A percentile compares a stretch with the other conserved stretches of the same genome.
Evolutionary conservation across 2,113 vertebrate genomes (phyloP).

Genomic region (Narcine bancroftii): DNA sequence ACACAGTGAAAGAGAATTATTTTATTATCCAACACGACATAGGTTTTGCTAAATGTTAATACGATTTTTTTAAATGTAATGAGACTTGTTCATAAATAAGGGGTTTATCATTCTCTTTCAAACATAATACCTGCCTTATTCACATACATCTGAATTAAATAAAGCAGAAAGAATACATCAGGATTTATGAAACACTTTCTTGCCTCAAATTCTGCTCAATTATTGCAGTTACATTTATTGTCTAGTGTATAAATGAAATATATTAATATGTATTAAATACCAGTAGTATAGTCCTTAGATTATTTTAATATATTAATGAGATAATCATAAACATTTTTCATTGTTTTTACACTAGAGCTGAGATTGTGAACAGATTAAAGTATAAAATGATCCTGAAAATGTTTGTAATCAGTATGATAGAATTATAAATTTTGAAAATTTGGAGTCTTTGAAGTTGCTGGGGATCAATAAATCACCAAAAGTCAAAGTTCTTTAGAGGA

Average conservation of each 20-base stretch:
- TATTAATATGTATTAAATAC: too few relatives aligned
- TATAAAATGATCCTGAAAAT: background rate
- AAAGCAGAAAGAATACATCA: background rate
- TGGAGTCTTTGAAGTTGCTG: background rate
- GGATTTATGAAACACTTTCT: background rate
- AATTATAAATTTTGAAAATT: background rate
- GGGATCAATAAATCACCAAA: too few relatives aligned
- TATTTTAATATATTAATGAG: background rate
- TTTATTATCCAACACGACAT: slow-evolving; percentile 16
- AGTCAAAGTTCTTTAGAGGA: too few relatives aligned
- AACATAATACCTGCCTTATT: background rate
- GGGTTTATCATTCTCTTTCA: background rate
- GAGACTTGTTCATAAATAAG: background rate
- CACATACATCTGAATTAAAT: background rate
- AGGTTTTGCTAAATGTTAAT: slow-evolving; percentile 17
- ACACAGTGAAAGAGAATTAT: slow-evolving; percentile 37
- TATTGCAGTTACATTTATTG: background rate
- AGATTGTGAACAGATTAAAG: background rate
- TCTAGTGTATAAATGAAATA: too few relatives aligned
- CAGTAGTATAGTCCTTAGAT: background rate
- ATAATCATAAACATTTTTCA: background rate
- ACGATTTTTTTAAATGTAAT: background rate
- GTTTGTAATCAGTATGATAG: background rate
- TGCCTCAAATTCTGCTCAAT: background rate
- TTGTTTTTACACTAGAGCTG: background rate